Evolutionary conservation across 2,797 vertebrate genomes (phyloP).

Genomic region (Oryzias dopingdopingensis): DNA sequence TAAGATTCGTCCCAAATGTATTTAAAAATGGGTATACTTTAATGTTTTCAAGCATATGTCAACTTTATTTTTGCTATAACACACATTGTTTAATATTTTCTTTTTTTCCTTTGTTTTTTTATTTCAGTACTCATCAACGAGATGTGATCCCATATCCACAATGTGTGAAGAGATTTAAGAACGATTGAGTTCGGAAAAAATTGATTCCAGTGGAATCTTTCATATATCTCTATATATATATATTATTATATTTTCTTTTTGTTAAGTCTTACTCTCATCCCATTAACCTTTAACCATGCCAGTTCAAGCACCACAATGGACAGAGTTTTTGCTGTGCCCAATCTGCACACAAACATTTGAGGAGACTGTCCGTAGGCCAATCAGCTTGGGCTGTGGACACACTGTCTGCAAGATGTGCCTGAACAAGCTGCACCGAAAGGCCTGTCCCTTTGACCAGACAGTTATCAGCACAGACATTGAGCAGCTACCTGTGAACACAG

Average conservation of each 20-base stretch:
- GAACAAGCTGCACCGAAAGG: conserved; percentile 99
- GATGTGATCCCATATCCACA: conserved; percentile 81
- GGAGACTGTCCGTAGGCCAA: conserved; percentile 95
- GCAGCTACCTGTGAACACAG: conserved; percentile 96
- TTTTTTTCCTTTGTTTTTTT: conserved; percentile 18
- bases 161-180: conserved; percentile 82
- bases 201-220: conserved; percentile 99
- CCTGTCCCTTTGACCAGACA: conserved; percentile 99
- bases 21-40: too few species aligned
- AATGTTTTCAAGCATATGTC: background rate
- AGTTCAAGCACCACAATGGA: conserved; percentile 99
- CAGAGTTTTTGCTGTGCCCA: conserved; percentile 98
- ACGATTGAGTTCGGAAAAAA: conserved; percentile 79
- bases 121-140: conserved; percentile 78
- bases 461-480: conserved; percentile 99
- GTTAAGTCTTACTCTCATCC: conserved; percentile 64
- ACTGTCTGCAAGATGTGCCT: conserved; percentile 99
- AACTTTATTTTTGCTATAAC: background rate
- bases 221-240: conserved; percentile 70
- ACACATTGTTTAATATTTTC: background rate
- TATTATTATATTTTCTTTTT: conserved; percentile 72
- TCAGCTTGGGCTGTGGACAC: conserved; percentile 98
- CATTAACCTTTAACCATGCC: conserved; percentile 90
- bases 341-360: conserved; percentile 99
- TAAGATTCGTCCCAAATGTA: too few species aligned